phyloP scores from a whole-genome alignment of 2,797 vertebrate genomes.

The Sparidentex hasta region DNA sequence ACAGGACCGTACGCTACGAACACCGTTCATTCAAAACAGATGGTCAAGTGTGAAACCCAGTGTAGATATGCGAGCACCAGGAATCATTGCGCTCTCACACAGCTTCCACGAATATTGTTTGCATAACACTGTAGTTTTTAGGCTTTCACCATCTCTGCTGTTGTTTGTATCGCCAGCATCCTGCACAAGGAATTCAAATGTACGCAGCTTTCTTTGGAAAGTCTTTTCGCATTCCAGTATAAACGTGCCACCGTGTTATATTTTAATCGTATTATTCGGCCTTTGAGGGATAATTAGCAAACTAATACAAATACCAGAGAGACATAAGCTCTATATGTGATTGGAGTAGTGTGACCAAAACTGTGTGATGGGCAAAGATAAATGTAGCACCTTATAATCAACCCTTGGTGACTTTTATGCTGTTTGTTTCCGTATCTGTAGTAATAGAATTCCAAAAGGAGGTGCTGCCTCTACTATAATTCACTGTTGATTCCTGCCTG shows the following conservation, averaged over 20 bases:
- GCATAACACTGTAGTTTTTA: neutral
- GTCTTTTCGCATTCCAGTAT: neutral
- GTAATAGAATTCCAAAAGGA: too few species aligned
- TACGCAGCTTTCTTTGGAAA: neutral
- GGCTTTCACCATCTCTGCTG: neutral
- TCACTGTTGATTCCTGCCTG: neutral
- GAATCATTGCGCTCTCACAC: neutral
- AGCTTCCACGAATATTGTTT: neutral
- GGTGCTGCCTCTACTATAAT: too few species aligned
- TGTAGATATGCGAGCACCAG: neutral
- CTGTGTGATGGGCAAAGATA: neutral
- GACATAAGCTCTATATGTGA: neutral
- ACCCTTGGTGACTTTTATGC: too few species aligned
- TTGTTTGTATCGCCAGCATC: neutral
- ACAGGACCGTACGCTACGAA: constrained; percentile 14
- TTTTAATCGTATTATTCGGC: neutral
- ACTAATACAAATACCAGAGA: neutral
- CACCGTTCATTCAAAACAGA: constrained; percentile 60
- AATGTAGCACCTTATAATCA: neutral
- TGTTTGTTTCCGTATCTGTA: too few species aligned
- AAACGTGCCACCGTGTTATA: neutral
- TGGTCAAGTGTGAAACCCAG: constrained; percentile 33
- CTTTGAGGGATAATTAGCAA: constrained; percentile 6
- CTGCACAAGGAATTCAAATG: neutral
- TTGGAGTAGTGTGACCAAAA: neutral